Evolutionary conservation across 2,888 invertebrate genomes (phyloP).

Genomic region (Neocrepidodera transversa): DNA sequence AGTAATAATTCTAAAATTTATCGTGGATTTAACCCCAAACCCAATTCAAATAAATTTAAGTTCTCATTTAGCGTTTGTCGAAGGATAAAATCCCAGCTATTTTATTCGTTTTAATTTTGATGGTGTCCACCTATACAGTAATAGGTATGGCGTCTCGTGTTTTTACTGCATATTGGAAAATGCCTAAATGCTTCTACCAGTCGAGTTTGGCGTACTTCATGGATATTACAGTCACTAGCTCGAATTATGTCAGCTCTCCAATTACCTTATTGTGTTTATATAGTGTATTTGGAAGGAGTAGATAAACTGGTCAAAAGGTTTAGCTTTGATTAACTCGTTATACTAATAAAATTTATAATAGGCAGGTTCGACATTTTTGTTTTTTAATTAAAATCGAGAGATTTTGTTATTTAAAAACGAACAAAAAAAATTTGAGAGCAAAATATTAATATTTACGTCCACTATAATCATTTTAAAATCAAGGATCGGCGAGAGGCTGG

Average conservation of each 20-base stretch:
- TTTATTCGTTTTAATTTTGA: constrained; percentile 46
- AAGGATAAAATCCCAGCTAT: constrained; percentile 30
- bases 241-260: constrained; percentile 8
- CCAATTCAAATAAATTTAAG: constrained; percentile 20
- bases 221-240: constrained; percentile 5
- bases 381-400: too few species aligned
- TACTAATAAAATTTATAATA: too few species aligned
- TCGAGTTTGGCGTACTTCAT: constrained; percentile 15
- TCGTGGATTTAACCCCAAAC: background rate
- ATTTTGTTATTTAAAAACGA: too few species aligned
- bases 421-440: too few species aligned
- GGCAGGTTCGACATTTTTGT: too few species aligned
- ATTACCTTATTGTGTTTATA: constrained; percentile 6
- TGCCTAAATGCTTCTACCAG: constrained; percentile 1
- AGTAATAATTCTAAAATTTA: background rate
- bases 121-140: constrained; percentile 33
- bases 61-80: constrained; percentile 1
- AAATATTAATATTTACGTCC: too few species aligned
- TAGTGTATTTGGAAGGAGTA: background rate
- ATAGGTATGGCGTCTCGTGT: constrained; percentile 11
- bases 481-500: too few species aligned
- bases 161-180: constrained; percentile 27
- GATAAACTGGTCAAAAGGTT: background rate
- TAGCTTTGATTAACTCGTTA: too few species aligned
- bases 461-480: too few species aligned